Conservation (phyloP, 1,140 invertebrate genomes). For the Hycleus phaleratus region DNA sequence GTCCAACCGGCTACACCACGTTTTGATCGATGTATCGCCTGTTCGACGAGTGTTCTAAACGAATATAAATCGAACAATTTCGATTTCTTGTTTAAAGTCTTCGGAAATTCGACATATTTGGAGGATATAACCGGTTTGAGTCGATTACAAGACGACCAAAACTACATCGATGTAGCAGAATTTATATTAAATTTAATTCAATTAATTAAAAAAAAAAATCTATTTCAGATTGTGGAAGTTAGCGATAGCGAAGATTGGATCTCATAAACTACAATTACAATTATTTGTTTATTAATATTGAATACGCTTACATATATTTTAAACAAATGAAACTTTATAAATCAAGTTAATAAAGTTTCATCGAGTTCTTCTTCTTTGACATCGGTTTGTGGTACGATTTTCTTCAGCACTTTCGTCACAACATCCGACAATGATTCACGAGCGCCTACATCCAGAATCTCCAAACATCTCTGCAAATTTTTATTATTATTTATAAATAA, state of each 20-base stretch:
- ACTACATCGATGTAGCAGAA: conserved; percentile 38
- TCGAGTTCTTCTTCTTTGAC: conserved; percentile 85
- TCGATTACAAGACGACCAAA: conserved; percentile 58
- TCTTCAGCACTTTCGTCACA: conserved; percentile 72
- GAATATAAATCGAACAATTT: conserved; percentile 61
- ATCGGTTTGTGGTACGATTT: conserved; percentile 64
- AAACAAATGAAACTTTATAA: conserved; percentile 10
- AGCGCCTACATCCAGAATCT: conserved; percentile 75
- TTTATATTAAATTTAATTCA: background rate
- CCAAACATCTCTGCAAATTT: conserved; percentile 55
- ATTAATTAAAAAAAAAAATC: background rate
- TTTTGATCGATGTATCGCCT: conserved; percentile 89
- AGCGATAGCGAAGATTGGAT: conserved; percentile 14
- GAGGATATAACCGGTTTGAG: conserved; percentile 83
- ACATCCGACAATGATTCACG: conserved; percentile 83
- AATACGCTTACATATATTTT: too few relatives aligned
- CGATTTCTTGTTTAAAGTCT: conserved; percentile 76
- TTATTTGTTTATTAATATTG: too few relatives aligned
- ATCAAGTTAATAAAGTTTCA: conserved; percentile 77
- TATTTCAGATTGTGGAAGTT: conserved; percentile 22
- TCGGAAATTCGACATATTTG: conserved; percentile 75
- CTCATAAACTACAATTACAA: too few relatives aligned
- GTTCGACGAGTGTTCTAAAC: conserved; percentile 62
- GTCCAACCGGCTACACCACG: conserved; percentile 73
- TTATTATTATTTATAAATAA: background rate